Conservation (phyloP, 2,888 invertebrate genomes). For the Drosophila demipolita region DNA sequence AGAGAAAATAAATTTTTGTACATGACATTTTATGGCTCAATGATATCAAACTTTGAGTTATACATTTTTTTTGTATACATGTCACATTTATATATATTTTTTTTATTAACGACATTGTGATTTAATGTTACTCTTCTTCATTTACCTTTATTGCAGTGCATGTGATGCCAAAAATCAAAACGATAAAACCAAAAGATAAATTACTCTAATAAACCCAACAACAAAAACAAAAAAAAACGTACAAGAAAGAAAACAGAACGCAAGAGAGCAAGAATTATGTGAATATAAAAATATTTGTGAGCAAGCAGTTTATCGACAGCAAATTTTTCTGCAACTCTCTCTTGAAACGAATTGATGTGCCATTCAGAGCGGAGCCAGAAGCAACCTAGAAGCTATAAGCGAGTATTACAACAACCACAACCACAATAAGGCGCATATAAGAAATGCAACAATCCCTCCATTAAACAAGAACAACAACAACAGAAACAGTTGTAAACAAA, state of each 20-base stretch:
- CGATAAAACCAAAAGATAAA: constrained; percentile 33
- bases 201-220: constrained; percentile 15
- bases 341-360: constrained; percentile 65
- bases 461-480: constrained; percentile 53
- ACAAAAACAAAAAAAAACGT: not conserved
- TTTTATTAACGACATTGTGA: constrained; percentile 21
- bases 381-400: constrained; percentile 79
- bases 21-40: constrained; percentile 3
- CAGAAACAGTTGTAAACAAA: constrained; percentile 11
- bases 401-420: constrained; percentile 71
- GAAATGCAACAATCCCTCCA: constrained; percentile 80
- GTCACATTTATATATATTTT: constrained; percentile 31
- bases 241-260: constrained; percentile 6
- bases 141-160: constrained; percentile 55
- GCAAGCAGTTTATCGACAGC: constrained; percentile 34
- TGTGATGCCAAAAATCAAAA: constrained; percentile 64
- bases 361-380: constrained; percentile 63
- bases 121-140: constrained; percentile 17
- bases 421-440: constrained; percentile 48
- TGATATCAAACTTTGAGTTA: constrained; percentile 19
- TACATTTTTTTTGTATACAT: constrained; percentile 3
- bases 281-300: constrained; percentile 29
- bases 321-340: constrained; percentile 32
- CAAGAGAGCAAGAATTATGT: constrained; percentile 48
- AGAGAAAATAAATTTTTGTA: constrained; percentile 1